Percentiles rank a stretch among this genome's conserved stretches.
These are phyloP conservation scores for Theropithecus gelada DNA, from an alignment of 2,113 vertebrate species.

Conservation along the genomic window DNA sequence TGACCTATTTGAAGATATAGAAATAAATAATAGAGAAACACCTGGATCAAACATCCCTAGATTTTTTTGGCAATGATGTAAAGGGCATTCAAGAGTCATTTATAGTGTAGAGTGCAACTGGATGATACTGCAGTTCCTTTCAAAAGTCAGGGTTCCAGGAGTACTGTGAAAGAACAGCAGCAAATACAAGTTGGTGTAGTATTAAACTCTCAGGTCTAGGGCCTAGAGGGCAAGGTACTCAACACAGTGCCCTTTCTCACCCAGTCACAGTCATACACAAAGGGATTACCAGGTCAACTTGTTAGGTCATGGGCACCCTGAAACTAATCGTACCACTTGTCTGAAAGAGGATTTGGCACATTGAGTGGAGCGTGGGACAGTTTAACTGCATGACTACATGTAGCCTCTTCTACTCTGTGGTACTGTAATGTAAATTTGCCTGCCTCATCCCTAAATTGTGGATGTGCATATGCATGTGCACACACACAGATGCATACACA, in stretches of 20 bases:
- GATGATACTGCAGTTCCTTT: not conserved
- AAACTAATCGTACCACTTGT: not conserved
- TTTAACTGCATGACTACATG: not conserved
- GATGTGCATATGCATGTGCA: not conserved
- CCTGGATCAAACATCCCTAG: not conserved
- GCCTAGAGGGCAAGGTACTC: not conserved
- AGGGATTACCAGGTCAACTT: not conserved
- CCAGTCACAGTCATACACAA: not conserved
- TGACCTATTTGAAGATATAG: not conserved
- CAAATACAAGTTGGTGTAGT: not conserved
- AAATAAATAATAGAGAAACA: not conserved
- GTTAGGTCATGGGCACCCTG: not conserved
- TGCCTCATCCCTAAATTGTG: not conserved
- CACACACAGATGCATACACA: not conserved
- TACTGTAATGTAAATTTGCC: not conserved
- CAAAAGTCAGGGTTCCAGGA: not conserved
- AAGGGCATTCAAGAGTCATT: not conserved
- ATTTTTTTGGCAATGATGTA: not conserved
- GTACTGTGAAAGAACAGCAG: not conserved
- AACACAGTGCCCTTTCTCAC: not conserved
- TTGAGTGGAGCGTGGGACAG: not conserved
- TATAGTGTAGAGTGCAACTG: not conserved
- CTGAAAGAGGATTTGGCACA: not conserved
- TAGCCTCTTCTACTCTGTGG: not conserved
- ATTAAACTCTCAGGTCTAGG: not conserved